Evolutionary conservation across 2,888 invertebrate genomes (phyloP), one percentile per base, ranked within the genome.

Genomic region (Hemithea aestivaria): DNA sequence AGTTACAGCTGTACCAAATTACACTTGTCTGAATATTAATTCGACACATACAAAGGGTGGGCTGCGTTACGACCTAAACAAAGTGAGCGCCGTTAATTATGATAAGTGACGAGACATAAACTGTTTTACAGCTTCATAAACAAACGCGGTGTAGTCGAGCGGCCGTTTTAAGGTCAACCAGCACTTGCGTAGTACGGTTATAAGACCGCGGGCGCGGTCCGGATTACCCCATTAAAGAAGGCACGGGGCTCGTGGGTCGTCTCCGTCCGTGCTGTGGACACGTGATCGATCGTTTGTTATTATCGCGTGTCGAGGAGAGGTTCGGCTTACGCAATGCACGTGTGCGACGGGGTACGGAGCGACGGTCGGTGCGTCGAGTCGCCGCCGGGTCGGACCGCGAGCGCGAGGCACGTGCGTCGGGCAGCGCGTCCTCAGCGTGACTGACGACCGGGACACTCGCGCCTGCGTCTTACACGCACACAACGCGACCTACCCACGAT

Each of bases 341-440:
- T 44, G 45, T 25, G 27, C 31, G 45, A 34, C 35, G 40, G 35
- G 49, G 32, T 25, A 49, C 51, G 45, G 45, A 41, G 35, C 49
- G 36, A 49, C 48, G 49, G 40, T 48, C 54, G 57, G 16, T 16
- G 16, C 5, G 16, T 2, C 76, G 75, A 71, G 76, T 77, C 73
- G 76, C 78, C 80, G 80, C 81, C 75, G 72, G 40, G 71, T 67
- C 61, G 68, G 64, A 62, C 75, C 77, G 71, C 73, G 65, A 51
- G 60, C 63, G 71, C 67, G 66, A 5, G 16, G 5, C 16, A 66
- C 67, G 80, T 76, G 78, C 76, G 73, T 73, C 80, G 67, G 70
- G 72, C 78, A 57, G 64, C 79, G 75, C 82, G 80, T 81, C 79
- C 82, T 69, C 72, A 75, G 77, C 82, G 79, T 74, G 82, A 85